Evolutionary conservation across 2,797 vertebrate species (phyloP), one percentile per base, ranked within the genome.

Genomic region (Schizopygopsis pylzovi): DNA sequence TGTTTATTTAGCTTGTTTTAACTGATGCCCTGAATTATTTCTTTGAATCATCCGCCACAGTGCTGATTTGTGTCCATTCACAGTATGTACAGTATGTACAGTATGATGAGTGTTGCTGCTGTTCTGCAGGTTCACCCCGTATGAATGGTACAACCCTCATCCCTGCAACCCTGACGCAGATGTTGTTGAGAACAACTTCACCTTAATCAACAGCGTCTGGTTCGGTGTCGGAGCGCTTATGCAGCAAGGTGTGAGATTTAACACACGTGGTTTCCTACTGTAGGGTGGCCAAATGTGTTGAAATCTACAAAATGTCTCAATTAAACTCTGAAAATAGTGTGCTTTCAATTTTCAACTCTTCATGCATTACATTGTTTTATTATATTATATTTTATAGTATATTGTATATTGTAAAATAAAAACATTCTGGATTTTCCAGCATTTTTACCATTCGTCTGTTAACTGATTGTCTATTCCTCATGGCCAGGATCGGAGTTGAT

Each of bases 141-240:
- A 99, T 85, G 98, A 99, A 91, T 99, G 98, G 98, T 98, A 99
- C 96, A 99, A 99, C 89, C 98, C 98, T 90, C 97, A 99, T 92
- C 98, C 98, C 72, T 99, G 98, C 94, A 99, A 98, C 93, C 98
- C 98, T 54, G 97, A 99, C 92, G 97, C 98, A 68, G 98, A 99
- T 41, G 97, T 98, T 91, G 98, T 99, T 90, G 98, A 99, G 95
- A 99, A 99, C 96, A 99, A 98, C 96, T 99, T 99, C 94, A 99
- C 98, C 90, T 95, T 99, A 73, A 97, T 99, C 90, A 99, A 99
- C 91, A 98, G 97, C 92, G 97, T 99, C 90, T 99, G 98, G 98
- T 99, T 99, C 95, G 98, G 97, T 93, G 97, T 99, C 89, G 98
- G 98, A 94, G 98, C 98, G 84, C 97, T 99, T 93, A 98, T 99